phyloP scores from a whole-genome alignment of 2,888 invertebrate genomes.

The Scaptomyza caliginosa region DNA sequence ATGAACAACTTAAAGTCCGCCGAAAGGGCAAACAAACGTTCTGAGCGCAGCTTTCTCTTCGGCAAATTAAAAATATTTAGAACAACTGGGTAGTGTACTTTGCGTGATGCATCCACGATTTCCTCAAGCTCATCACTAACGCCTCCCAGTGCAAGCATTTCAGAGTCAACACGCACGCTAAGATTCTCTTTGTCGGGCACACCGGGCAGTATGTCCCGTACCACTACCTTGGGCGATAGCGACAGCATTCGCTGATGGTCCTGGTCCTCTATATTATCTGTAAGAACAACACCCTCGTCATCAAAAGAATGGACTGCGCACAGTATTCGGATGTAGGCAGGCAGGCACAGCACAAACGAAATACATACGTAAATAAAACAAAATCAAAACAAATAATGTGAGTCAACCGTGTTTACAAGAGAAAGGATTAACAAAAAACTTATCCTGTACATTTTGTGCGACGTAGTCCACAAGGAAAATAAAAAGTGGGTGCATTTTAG shows the following conservation, averaged over 20 bases:
- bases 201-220: constrained; percentile 72
- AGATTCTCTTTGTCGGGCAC: constrained; percentile 68
- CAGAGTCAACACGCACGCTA: constrained; percentile 71
- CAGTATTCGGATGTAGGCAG: constrained; percentile 34
- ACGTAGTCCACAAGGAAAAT: not conserved
- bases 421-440: constrained; percentile 65
- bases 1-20: constrained; percentile 70
- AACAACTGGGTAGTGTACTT: constrained; percentile 32
- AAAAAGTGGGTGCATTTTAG: constrained; percentile 9
- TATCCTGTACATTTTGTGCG: constrained; percentile 29
- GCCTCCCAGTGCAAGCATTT: constrained; percentile 53
- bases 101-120: constrained; percentile 27
- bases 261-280: constrained; percentile 79
- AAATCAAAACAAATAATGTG: constrained; percentile 48
- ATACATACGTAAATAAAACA: constrained; percentile 53
- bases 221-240: constrained; percentile 73
- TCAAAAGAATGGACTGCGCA: constrained; percentile 68
- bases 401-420: constrained; percentile 47
- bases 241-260: constrained; percentile 72
- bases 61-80: constrained; percentile 46
- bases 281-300: constrained; percentile 82
- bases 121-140: constrained; percentile 38
- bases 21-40: constrained; percentile 41
- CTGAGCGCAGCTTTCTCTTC: constrained; percentile 14
- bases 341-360: constrained; percentile 45